Evolutionary conservation across 92 coral and sea anemone genomes (phyloP).

Genomic region (Umimayanthus kanabou): DNA sequence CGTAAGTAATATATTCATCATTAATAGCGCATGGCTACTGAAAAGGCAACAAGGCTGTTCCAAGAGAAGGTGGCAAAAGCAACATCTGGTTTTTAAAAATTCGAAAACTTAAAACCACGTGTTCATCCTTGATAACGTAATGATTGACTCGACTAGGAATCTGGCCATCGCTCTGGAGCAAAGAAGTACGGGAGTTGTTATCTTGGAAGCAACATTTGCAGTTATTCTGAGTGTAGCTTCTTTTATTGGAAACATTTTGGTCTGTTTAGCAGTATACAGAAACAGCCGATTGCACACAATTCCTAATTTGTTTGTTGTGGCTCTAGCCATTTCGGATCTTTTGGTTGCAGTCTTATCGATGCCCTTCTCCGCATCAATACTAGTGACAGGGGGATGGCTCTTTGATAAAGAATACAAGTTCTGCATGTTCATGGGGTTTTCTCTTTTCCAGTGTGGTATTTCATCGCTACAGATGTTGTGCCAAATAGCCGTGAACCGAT

Average conservation of each 20-base stretch:
- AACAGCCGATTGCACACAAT: constrained; percentile 30
- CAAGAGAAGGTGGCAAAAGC: no score
- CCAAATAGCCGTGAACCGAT: constrained; percentile 41
- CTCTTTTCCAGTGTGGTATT: constrained; percentile 31
- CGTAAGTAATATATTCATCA: no score
- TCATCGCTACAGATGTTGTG: constrained; percentile 39
- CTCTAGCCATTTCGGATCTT: constrained; percentile 31
- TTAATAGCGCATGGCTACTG: not conserved
- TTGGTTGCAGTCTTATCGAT: constrained; percentile 15
- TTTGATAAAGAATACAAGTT: constrained; percentile 21
- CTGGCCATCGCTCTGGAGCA: not conserved
- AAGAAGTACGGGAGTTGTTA: constrained; percentile 10
- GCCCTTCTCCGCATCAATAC: constrained; percentile 27
- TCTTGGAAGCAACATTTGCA: constrained; percentile 10
- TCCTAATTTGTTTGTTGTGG: constrained; percentile 38
- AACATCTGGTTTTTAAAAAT: no score
- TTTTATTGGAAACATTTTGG: constrained; percentile 23
- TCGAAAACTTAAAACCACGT: no score
- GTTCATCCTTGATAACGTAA: not conserved
- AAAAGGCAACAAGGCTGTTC: not conserved
- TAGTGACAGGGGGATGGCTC: constrained; percentile 16
- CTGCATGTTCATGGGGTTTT: constrained; percentile 33
- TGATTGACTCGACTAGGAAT: not conserved
- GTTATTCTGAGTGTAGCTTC: not conserved
- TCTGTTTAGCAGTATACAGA: constrained; percentile 22